Evolutionary conservation across 2,113 vertebrate species (phyloP).

Genomic region (Megalops atlanticus): DNA sequence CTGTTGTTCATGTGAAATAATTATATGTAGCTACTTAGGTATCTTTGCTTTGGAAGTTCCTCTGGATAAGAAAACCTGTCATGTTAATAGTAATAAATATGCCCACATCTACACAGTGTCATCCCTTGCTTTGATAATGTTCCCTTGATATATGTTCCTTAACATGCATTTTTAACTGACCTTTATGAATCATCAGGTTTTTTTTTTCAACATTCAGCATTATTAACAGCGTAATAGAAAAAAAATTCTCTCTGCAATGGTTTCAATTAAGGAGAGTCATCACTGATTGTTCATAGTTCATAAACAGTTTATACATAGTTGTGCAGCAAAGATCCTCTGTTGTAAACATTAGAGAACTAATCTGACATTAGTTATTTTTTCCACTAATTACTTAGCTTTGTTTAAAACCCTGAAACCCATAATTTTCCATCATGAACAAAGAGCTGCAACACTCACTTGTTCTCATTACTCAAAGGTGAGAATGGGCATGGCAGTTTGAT

Average conservation of each 20-base stretch:
- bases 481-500: not conserved
- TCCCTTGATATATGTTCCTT: not conserved
- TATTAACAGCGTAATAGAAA: no score
- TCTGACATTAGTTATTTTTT: not conserved
- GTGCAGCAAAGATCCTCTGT: no score
- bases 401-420: no score
- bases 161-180: not conserved
- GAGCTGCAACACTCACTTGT: not conserved
- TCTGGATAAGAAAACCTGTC: no score
- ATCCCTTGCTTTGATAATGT: not conserved
- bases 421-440: no score
- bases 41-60: no score
- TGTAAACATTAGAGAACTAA: no score
- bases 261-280: not conserved
- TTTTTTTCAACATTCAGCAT: not conserved
- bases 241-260: not conserved
- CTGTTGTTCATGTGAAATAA: no score
- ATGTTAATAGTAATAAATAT: no score
- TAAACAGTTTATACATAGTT: not conserved
- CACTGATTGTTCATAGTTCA: not conserved
- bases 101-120: not conserved
- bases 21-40: no score
- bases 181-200: not conserved
- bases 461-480: not conserved
- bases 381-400: no score